phyloP scores from a whole-genome alignment of 1,140 invertebrate species.

The Trachymyrmex cornetzi region DNA sequence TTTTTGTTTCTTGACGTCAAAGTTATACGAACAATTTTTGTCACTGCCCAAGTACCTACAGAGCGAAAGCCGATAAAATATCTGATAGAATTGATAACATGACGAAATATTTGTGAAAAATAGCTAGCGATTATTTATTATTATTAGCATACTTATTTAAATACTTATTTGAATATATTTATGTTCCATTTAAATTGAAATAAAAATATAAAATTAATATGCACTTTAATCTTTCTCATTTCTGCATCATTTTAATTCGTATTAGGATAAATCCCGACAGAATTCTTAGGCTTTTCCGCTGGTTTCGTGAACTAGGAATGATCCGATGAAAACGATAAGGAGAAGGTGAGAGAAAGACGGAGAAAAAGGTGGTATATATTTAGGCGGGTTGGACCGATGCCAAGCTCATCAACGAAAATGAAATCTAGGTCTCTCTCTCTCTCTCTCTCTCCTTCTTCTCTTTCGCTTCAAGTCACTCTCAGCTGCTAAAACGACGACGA shows the following conservation, averaged over 20 bases:
- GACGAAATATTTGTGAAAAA: background rate
- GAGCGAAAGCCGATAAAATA: background rate
- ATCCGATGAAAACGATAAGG: slow-evolving; percentile 67
- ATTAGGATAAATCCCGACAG: slow-evolving; percentile 14
- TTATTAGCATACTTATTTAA: background rate
- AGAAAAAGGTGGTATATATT: slow-evolving; percentile 84
- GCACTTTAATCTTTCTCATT: background rate
- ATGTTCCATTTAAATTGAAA: background rate
- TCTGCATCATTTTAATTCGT: background rate
- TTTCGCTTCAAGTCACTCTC: slow-evolving; percentile 37
- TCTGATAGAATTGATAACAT: too few relatives aligned
- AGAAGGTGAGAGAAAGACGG: slow-evolving; percentile 76
- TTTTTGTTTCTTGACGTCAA: background rate
- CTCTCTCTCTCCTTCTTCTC: slow-evolving; percentile 62
- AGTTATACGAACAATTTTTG: background rate
- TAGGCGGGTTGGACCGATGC: slow-evolving; percentile 84
- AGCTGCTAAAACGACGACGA: slow-evolving; percentile 66
- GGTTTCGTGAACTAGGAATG: slow-evolving; percentile 27
- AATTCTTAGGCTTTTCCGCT: background rate
- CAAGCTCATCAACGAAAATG: slow-evolving; percentile 87
- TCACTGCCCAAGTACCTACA: background rate
- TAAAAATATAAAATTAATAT: background rate
- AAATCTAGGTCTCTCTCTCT: slow-evolving; percentile 85
- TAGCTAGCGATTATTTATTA: background rate
- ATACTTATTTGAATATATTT: background rate